These are phyloP conservation scores for Habrosyne pyritoides DNA, from an alignment of 2,888 invertebrate genomes.

Conservation along the genomic window DNA sequence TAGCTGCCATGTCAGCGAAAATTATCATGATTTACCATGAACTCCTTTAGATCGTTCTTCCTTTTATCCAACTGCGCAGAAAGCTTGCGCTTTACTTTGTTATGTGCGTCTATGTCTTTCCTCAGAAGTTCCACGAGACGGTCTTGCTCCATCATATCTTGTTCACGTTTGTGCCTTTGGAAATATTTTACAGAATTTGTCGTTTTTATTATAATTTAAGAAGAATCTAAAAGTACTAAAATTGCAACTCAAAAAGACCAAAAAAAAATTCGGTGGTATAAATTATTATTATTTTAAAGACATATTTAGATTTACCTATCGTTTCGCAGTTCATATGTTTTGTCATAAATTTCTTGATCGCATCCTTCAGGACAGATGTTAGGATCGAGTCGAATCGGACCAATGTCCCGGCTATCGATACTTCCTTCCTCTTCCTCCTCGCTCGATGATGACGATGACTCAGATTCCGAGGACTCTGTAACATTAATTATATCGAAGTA, in stretches of 20 bases:
- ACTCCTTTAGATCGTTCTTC: slow-evolving; percentile 84
- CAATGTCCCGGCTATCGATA: slow-evolving; percentile 86
- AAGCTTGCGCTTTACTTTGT: slow-evolving; percentile 82
- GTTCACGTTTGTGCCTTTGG: slow-evolving; percentile 79
- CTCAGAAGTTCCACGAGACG: slow-evolving; percentile 82
- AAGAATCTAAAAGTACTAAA: no score
- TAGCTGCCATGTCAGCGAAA: not conserved
- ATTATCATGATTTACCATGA: slow-evolving; percentile 78
- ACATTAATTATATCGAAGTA: not conserved
- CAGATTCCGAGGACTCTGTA: slow-evolving; percentile 67
- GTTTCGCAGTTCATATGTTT: slow-evolving; percentile 85
- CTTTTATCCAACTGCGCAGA: slow-evolving; percentile 80
- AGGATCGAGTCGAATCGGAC: slow-evolving; percentile 87
- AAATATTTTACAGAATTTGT: not conserved
- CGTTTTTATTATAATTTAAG: not conserved
- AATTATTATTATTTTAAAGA: not conserved
- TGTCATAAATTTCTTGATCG: slow-evolving; percentile 86
- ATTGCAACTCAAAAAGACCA: no score
- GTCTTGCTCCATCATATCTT: slow-evolving; percentile 82
- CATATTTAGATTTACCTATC: slow-evolving; percentile 70
- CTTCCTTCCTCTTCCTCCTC: slow-evolving; percentile 86
- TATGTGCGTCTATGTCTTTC: slow-evolving; percentile 84
- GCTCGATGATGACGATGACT: slow-evolving; percentile 81
- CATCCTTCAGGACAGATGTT: slow-evolving; percentile 88
- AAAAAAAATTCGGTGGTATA: no score